A percentile compares a stretch with the other conserved stretches of the same genome.
Evolutionary conservation across 1,140 invertebrate species (phyloP).

Genomic region (Apolygus lucorum): DNA sequence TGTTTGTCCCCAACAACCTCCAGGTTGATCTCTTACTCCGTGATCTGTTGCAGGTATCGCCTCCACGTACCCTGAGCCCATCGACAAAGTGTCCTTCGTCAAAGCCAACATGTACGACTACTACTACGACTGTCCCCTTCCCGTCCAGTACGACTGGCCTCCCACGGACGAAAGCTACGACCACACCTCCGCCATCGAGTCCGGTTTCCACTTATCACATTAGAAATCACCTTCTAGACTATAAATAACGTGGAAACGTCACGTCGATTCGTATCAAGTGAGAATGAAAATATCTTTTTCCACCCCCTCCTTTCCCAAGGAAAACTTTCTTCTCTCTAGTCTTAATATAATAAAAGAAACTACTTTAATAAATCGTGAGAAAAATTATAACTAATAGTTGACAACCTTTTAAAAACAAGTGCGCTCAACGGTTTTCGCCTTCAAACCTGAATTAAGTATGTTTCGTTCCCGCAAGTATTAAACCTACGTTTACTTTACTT

Average conservation of each 20-base stretch:
- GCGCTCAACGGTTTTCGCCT: too few relatives aligned
- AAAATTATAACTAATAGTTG: too few relatives aligned
- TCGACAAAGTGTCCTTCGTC: slow-evolving; percentile 61
- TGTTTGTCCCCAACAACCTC: too few relatives aligned
- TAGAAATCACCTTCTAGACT: too few relatives aligned
- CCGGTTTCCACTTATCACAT: slow-evolving; percentile 20
- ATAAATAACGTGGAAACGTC: too few relatives aligned
- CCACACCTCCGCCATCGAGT: slow-evolving; percentile 22
- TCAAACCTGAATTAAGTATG: too few relatives aligned
- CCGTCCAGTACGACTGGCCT: slow-evolving; percentile 64
- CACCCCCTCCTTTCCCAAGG: too few relatives aligned
- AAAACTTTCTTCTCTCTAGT: background rate
- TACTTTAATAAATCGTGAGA: background rate
- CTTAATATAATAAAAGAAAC: background rate
- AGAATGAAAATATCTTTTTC: too few relatives aligned
- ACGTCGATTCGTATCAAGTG: too few relatives aligned
- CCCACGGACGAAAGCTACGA: slow-evolving; percentile 27
- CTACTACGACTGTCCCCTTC: slow-evolving; percentile 68
- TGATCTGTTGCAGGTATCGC: slow-evolving; percentile 56
- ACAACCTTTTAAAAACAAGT: too few relatives aligned
- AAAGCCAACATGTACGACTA: slow-evolving; percentile 66
- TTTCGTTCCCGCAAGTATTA: too few relatives aligned
- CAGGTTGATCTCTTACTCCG: too few relatives aligned
- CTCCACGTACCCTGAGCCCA: slow-evolving; percentile 74
- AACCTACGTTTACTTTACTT: background rate